Percentiles rank a stretch among this genome's conserved stretches.
Conservation (phyloP, 1,140 invertebrate genomes). For the Hylaeus volcanicus region DNA sequence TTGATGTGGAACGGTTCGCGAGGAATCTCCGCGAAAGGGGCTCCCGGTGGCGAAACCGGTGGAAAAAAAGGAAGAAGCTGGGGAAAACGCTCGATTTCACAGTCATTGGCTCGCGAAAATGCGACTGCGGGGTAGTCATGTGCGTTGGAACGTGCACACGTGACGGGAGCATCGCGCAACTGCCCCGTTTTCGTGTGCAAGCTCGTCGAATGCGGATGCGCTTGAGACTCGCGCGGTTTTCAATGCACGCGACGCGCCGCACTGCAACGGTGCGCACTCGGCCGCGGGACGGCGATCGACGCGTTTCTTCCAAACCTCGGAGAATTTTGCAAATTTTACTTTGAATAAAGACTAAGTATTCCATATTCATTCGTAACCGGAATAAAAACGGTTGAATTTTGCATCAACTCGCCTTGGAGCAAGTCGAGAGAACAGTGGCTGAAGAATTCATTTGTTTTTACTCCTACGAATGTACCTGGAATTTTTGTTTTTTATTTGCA, state of each 20-base stretch:
- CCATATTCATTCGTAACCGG: too few species aligned
- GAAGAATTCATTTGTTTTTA: too few species aligned
- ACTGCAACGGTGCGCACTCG: not conserved
- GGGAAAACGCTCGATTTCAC: conserved; percentile 69
- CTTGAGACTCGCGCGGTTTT: conserved; percentile 30
- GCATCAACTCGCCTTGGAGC: too few species aligned
- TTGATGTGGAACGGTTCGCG: not conserved
- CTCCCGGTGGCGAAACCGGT: conserved; percentile 44
- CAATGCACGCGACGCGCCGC: conserved; percentile 9
- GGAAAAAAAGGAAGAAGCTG: conserved; percentile 39
- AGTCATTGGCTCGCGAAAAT: conserved; percentile 70
- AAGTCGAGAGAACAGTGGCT: too few species aligned
- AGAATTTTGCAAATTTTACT: not conserved
- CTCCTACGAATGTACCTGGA: too few species aligned
- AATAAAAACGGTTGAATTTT: too few species aligned
- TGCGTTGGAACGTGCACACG: conserved; percentile 58
- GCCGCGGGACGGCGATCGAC: not conserved
- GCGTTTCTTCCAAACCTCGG: conserved; percentile 21
- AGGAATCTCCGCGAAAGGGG: conserved; percentile 31
- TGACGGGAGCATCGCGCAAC: conserved; percentile 21
- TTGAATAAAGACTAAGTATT: too few species aligned
- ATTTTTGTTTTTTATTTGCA: too few species aligned
- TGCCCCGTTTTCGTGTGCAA: conserved; percentile 56
- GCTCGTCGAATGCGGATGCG: conserved; percentile 44
- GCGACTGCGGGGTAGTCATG: conserved; percentile 58